Base-by-base conservation (phyloP, 1,140 invertebrate genomes). In the Pseudoatta argentina region DNA sequence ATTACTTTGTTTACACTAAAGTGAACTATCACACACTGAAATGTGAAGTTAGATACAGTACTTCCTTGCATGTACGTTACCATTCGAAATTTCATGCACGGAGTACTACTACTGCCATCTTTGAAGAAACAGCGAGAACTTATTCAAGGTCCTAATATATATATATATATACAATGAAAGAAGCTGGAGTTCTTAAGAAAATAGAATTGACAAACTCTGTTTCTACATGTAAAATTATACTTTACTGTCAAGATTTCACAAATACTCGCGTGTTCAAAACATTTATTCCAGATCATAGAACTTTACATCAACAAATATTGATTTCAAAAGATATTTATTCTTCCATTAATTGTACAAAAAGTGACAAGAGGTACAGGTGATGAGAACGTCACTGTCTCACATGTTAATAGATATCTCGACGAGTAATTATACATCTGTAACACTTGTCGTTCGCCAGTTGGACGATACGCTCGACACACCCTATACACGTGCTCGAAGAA, bases 361-460 rank as follows among this genome's bases (percentile, higher is more conserved):
- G 27, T 77, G 61, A 55, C 71, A 39, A 30, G 34, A 39, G 30
- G 6, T 63, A 66, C 64, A 66, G 30, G 64, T 64, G 63, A 57
- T 18, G 64, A 87, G 71, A 44, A 83, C 69, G 51, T 71, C 85
- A 72, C 61, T 59, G 51, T 82, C 66, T 77, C 64, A 73, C 77
- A 87, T 66, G 21, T 59, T 71, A 79, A 67, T 81, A 59, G 53
- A 85, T 67, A 51, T 86, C 72, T 79, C 79, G 48, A 72, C 75
- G 79, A 89, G 18, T 77, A 79, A 88, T 77, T 85, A 69, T 87
- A 87, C 48, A 30, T 73, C 66, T 3, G 39, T 44, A 44, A 82
- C 51, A 55, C 51, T 76, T 61, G 59, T 73, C 61, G 21, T 5
- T 51, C 24, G 39, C 7, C 39, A 64, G 34, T 10, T 53, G 16